phyloP scores from a whole-genome alignment of 2,113 vertebrate species.

The Bubo blakistoni region DNA sequence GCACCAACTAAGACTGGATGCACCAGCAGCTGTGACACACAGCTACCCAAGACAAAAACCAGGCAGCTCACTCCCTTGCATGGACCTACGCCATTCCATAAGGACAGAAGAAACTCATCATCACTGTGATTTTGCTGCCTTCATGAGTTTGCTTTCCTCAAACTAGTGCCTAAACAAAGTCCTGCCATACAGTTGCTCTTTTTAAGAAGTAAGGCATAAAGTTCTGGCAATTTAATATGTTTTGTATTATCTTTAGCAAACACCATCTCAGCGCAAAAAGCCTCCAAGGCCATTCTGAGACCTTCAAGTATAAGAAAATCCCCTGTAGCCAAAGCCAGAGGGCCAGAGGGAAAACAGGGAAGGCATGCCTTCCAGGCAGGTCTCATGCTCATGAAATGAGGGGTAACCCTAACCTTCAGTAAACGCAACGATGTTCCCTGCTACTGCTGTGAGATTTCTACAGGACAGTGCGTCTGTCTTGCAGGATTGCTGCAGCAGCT shows the following conservation, averaged over 20 bases:
- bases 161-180: not conserved
- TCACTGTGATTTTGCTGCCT: not conserved
- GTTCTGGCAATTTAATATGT: not conserved
- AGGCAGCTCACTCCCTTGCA: accelerated
- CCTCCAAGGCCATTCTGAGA: not conserved
- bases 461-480: not conserved
- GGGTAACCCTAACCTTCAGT: not conserved
- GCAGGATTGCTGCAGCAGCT: not conserved
- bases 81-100: not conserved
- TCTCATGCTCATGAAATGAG: not conserved
- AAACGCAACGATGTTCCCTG: not conserved
- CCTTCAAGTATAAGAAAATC: not conserved
- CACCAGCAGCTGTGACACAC: not conserved
- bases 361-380: not conserved
- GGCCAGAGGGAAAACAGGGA: not conserved
- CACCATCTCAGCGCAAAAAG: not conserved
- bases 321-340: not conserved
- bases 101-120: not conserved
- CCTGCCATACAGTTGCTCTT: not conserved
- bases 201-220: not conserved
- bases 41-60: not conserved
- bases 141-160: not conserved
- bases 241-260: not conserved
- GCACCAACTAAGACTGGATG: not conserved
- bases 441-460: not conserved